A percentile compares a stretch with the other conserved stretches of the same genome.
phyloP scores from a whole-genome alignment of 2,113 vertebrate genomes.

The Penelope pileata region DNA sequence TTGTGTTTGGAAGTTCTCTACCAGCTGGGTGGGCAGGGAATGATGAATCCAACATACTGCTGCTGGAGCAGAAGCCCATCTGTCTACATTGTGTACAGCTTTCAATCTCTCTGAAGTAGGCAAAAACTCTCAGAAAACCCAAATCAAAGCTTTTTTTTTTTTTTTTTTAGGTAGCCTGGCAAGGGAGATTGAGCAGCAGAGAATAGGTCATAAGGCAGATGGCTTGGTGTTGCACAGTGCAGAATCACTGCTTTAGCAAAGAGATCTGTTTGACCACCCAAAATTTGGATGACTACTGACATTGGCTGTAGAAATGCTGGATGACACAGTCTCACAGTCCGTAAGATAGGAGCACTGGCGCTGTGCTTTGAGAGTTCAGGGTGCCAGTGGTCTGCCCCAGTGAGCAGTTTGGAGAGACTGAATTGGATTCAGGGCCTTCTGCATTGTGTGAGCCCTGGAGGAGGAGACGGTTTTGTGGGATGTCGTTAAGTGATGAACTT shows the following conservation, averaged over 20 bases:
- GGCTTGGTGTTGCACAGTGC: not conserved
- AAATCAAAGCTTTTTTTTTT: not conserved
- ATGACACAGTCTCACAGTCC: not conserved
- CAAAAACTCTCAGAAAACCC: not conserved
- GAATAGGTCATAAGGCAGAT: not conserved
- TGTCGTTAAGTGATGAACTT: not conserved
- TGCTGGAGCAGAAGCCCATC: not conserved
- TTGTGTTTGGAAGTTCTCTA: not conserved
- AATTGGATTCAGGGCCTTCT: not conserved
- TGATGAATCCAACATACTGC: not conserved
- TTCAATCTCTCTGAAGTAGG: not conserved
- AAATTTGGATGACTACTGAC: not conserved
- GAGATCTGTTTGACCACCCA: not conserved
- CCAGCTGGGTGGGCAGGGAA: not conserved
- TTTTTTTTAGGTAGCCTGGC: not conserved
- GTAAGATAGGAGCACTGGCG: not conserved
- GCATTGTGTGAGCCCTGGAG: not conserved
- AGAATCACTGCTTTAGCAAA: not conserved
- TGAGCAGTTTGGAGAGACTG: not conserved
- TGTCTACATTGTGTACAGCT: not conserved
- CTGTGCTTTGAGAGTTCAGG: not conserved
- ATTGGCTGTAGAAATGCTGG: not conserved
- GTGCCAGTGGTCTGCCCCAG: not conserved
- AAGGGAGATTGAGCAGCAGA: not conserved
- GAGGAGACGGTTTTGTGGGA: not conserved